Base-by-base conservation (phyloP, 2,113 vertebrate genomes). In the Campylomormyrus tamandua region DNA sequence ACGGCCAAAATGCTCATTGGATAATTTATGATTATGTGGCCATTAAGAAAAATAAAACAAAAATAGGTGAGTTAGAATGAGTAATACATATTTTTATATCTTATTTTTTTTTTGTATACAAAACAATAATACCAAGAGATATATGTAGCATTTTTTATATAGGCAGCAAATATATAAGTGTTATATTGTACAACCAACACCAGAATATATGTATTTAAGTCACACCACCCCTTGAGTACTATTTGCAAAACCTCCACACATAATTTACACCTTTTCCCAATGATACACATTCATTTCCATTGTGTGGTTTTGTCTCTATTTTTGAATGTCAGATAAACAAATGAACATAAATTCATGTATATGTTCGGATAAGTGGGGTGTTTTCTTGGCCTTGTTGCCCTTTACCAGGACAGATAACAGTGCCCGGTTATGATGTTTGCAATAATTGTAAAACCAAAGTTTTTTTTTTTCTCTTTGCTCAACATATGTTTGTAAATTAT, bases 261-360 rank as follows among this genome's bases (percentile, higher is more conserved):
- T 89, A 53, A 15, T 89, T 83, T 80, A 77, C 88, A 89, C 88
- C 70, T 77, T 50, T 89, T 48, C 31, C 27, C 19, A 19, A 86
- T 13, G 9, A 50, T 86, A 48, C 48, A 50, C 46, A 13, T 86
- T 46, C 10, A 86, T 86, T 70, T 70, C 10, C 62, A 31, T 70
- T 70, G n/a, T 70, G 62, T 70, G n/a, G 10, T 27, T 70, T 70
- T 27, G n/a, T 31, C 10, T 70, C 62, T 31, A 5, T 66, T 66
- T 66, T 27, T 27, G 62, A 66, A 66, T 66, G 62, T 66, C 62
- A 66, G 62, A 66, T 66, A 66, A 66, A 27, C 9, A 66, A 27
- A 66, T 66, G 9, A 27, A 66, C 10, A 27, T 27, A 27, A 66
- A 66, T 27, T 27, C 62, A 66, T 27, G n/a, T 11, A 27, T 27